phyloP scores from a whole-genome alignment of 2,797 vertebrate species.

The Buphagus erythrorhynchus region DNA sequence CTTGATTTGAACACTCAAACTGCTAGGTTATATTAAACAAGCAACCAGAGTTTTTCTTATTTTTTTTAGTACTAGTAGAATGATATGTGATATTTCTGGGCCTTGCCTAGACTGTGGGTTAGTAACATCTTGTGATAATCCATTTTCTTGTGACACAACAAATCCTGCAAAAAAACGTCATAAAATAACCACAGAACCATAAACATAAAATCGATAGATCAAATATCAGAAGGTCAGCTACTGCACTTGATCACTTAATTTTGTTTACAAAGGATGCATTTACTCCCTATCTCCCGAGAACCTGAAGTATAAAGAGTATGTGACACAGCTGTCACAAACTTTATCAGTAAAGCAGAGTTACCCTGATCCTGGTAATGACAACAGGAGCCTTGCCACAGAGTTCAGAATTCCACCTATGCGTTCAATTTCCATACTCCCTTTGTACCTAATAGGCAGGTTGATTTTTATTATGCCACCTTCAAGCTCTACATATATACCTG shows the following conservation, averaged over 20 bases:
- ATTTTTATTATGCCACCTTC: background rate
- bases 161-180: background rate
- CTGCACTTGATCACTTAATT: background rate
- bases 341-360: background rate
- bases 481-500: background rate
- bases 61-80: background rate
- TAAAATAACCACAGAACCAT: background rate
- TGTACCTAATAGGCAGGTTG: background rate
- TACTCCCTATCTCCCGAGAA: fast-evolving
- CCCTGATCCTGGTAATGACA: background rate
- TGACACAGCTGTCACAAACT: background rate
- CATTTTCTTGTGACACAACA: background rate
- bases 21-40: background rate
- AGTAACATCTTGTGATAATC: background rate
- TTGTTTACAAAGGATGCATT: background rate
- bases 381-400: background rate
- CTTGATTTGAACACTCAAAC: background rate
- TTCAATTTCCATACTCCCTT: background rate
- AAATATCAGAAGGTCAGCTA: background rate
- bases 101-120: background rate
- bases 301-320: fast-evolving
- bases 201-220: background rate
- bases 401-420: background rate
- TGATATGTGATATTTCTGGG: background rate
- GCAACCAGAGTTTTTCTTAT: background rate